phyloP scores from a whole-genome alignment of 2,797 vertebrate species.

The Pelochelys cantorii region DNA sequence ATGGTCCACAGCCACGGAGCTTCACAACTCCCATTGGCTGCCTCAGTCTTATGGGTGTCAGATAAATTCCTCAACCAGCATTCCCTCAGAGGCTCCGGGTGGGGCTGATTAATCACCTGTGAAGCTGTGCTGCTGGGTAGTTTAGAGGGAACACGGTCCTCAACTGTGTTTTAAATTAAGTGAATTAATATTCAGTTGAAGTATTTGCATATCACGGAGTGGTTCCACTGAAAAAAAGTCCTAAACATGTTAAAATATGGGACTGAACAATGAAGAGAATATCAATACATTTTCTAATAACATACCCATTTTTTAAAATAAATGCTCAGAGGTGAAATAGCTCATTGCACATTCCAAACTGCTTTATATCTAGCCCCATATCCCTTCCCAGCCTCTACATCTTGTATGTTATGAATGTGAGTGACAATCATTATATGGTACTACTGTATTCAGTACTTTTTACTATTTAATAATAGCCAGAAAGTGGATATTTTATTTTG shows the following conservation, averaged over 20 bases:
- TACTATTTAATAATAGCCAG: slow-evolving; percentile 67
- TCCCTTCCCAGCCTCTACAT: slow-evolving; percentile 41
- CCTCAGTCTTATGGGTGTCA: neutral
- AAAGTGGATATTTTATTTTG: slow-evolving; percentile 66
- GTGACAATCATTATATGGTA: slow-evolving; percentile 53
- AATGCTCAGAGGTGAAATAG: slow-evolving; percentile 49
- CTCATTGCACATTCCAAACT: slow-evolving; percentile 39
- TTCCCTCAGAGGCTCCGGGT: too few species aligned
- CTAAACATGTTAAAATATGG: slow-evolving; percentile 34
- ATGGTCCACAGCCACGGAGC: too few species aligned
- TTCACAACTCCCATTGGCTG: too few species aligned
- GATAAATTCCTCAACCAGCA: neutral
- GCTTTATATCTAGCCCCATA: slow-evolving; percentile 27
- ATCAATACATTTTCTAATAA: slow-evolving; percentile 54
- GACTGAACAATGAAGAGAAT: neutral
- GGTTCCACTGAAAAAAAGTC: neutral
- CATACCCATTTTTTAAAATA: slow-evolving; percentile 58
- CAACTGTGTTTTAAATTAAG: neutral
- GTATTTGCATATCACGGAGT: neutral
- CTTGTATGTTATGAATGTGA: slow-evolving; percentile 49
- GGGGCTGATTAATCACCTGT: too few species aligned
- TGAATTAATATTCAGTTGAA: slow-evolving; percentile 17
- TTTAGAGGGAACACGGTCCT: too few species aligned
- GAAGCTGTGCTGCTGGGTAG: too few species aligned
- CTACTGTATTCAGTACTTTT: slow-evolving; percentile 51